phyloP scores from a whole-genome alignment of 1,140 invertebrate species.

The Drosophila dunni region DNA sequence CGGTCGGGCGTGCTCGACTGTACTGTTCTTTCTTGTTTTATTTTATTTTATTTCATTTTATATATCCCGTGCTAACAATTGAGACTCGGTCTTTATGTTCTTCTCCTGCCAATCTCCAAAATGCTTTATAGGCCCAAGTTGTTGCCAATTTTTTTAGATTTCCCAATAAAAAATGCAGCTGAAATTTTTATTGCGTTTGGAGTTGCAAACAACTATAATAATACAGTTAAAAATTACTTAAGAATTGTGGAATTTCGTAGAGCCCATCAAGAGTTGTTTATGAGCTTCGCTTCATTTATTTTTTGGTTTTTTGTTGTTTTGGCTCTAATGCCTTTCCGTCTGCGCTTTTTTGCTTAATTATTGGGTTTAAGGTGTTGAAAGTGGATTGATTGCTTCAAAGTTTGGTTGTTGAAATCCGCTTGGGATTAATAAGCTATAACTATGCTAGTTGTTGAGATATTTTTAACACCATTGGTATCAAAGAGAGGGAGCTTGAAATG shows the following conservation, averaged over 20 bases:
- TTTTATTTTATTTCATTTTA: conserved; percentile 10
- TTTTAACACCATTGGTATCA: too few species aligned
- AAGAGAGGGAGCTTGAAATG: too few species aligned
- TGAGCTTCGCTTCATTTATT: neutral
- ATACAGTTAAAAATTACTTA: neutral
- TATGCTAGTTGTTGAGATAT: too few species aligned
- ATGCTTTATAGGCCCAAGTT: neutral
- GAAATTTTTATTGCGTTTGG: neutral
- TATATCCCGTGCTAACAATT: conserved; percentile 38
- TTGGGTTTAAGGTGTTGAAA: neutral
- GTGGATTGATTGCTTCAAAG: neutral
- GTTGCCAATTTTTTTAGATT: neutral
- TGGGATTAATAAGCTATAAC: too few species aligned
- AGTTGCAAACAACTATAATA: neutral
- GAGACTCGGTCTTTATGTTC: conserved; percentile 8
- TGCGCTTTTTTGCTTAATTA: neutral
- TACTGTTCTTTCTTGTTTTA: too few species aligned
- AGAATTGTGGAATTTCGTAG: neutral
- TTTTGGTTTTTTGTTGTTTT: neutral
- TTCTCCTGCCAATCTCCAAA: conserved; percentile 11
- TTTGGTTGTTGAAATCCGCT: neutral
- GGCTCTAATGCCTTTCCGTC: conserved; percentile 2
- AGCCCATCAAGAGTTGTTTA: neutral
- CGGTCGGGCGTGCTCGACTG: too few species aligned
- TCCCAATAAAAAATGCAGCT: neutral